Conservation (phyloP, 1,140 invertebrate species). For the Diabrotica undecimpunctata region DNA sequence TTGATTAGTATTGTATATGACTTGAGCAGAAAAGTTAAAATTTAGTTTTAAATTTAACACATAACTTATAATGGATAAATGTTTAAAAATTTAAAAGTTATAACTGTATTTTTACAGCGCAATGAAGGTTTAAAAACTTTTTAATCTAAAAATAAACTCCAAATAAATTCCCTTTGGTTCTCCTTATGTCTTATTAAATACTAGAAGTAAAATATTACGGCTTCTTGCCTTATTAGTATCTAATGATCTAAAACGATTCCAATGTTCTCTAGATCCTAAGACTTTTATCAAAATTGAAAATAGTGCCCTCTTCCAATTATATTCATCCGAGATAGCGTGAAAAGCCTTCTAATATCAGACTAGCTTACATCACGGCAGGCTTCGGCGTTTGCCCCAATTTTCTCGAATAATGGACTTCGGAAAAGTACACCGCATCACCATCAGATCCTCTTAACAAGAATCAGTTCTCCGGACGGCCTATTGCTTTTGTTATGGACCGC, state of each 20-base stretch:
- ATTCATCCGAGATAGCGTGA: background rate
- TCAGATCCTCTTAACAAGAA: background rate
- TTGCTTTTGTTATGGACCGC: background rate
- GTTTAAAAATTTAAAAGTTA: no score
- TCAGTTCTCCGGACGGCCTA: background rate
- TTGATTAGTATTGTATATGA: no score
- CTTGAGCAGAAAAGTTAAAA: no score
- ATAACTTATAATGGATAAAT: no score
- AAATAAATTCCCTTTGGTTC: no score
- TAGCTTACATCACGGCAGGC: background rate
- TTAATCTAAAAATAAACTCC: no score
- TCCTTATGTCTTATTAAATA: no score
- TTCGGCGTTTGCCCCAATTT: background rate
- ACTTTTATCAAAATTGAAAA: background rate
- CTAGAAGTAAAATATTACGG: no score
- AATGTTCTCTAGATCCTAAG: background rate
- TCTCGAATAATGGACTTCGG: background rate
- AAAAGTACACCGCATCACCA: constrained; percentile 1
- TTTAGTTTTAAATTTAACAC: no score
- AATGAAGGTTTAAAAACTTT: no score
- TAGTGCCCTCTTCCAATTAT: background rate
- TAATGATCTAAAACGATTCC: background rate
- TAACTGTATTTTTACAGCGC: no score
- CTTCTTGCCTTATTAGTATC: background rate
- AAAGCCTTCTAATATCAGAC: background rate